Percentiles rank a stretch among this genome's conserved stretches.
phyloP scores from a whole-genome alignment of 53 echinoderm and acorn worm species.

The Temnopleurus reevesii region DNA sequence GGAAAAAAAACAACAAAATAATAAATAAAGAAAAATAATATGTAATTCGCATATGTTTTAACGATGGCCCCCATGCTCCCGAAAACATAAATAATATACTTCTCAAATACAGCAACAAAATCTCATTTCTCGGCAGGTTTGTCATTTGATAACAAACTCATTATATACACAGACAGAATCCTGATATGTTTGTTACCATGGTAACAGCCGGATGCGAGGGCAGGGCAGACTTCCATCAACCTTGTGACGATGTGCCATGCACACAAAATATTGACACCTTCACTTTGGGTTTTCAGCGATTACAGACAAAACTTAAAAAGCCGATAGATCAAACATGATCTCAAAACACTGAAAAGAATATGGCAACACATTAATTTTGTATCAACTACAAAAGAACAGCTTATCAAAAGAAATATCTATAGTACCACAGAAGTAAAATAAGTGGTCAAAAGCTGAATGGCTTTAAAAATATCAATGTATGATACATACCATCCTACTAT shows the following conservation, averaged over 20 bases:
- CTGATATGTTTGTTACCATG: slow-evolving; percentile 1
- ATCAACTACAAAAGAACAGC: too few species aligned
- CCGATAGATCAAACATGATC: too few species aligned
- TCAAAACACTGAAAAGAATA: too few species aligned
- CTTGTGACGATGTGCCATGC: slow-evolving; percentile 33
- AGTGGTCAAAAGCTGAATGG: too few species aligned
- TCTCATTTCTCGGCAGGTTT: neutral
- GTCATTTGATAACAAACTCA: neutral
- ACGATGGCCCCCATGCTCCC: too few species aligned
- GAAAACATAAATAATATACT: neutral
- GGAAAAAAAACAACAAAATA: neutral
- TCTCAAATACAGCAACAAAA: slow-evolving; percentile 27
- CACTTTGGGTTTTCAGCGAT: too few species aligned
- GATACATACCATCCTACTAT: too few species aligned
- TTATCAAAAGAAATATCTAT: too few species aligned
- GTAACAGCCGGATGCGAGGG: slow-evolving; percentile 5
- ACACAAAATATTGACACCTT: neutral
- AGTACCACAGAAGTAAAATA: too few species aligned
- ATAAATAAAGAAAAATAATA: neutral
- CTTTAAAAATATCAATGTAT: too few species aligned
- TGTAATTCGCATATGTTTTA: neutral
- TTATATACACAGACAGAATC: neutral
- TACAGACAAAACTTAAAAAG: too few species aligned
- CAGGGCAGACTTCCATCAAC: slow-evolving; percentile 32
- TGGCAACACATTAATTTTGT: too few species aligned